Evolutionary conservation across 2,797 vertebrate genomes (phyloP), one percentile per base, ranked within the genome.

Genomic region (Syngnathus acus): DNA sequence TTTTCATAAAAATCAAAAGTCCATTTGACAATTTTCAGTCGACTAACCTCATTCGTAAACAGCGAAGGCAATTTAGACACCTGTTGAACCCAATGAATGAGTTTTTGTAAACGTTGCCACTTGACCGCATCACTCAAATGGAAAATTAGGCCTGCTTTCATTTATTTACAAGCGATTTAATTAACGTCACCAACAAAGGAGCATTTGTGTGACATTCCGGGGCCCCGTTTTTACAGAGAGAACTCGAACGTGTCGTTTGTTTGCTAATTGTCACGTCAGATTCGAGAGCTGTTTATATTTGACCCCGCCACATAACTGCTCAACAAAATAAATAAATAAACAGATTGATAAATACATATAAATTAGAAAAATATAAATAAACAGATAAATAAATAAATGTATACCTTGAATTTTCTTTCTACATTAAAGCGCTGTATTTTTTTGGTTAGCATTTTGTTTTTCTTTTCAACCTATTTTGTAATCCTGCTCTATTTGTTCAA

Each of bases 401-500:
- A 32, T 3, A 32, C 26, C 26, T 32, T 32, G 4, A 32, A 32
- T 32, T 19, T 37, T 37, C 26, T 11, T 17, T 37, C 37, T 0
- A 58, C 2, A 14, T 38, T 17, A 23, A 16, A 59, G 57, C 37
- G 0, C 0, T 23, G 21, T 4, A 10, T 11, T 48, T 48, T 48
- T 1, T 14, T 48, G 14, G 32, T 37, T 32, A 38, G 26, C 37
- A 5, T 39, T 59, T 5, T 6, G 19, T 59, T 59, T 59, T 19
- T 39, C 13, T 32, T 32, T 32, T 32, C 32, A 32, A 32, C 5
- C 4, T 55, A 9, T 6, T 55, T 32, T 32, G 6, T 21, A 6
- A 38, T 37, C 68, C 57, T 39, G 2, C 0, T 63, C 0, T 40
- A 11, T 38, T 65, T 76, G 14, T 77, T 53, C 0, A 72, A 99